Evolutionary conservation across 2,888 invertebrate genomes (phyloP).

Genomic region (Thumatha senex): DNA sequence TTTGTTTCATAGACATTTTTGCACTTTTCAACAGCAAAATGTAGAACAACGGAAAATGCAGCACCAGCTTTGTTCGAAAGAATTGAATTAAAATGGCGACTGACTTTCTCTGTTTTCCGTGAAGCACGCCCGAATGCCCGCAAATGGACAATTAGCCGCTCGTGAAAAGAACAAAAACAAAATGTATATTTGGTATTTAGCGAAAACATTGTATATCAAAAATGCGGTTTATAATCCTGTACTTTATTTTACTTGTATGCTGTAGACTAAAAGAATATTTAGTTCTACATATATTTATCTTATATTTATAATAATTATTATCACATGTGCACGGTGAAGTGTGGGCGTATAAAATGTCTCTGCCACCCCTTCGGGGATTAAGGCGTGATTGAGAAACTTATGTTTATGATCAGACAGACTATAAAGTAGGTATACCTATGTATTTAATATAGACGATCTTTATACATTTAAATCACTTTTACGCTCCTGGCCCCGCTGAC

Average conservation of each 20-base stretch:
- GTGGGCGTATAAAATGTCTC: no score
- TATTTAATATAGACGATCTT: no score
- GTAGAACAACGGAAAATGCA: constrained; percentile 63
- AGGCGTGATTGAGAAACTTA: no score
- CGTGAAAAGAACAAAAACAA: constrained; percentile 34
- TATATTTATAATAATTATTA: no score
- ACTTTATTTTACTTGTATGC: not conserved
- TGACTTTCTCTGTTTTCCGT: constrained; percentile 71
- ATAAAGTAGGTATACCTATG: not conserved
- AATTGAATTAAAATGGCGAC: constrained; percentile 79
- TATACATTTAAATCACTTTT: no score
- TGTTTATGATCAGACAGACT: no score
- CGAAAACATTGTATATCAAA: constrained; percentile 52
- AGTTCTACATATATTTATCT: no score
- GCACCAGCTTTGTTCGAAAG: constrained; percentile 70
- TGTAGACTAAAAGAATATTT: not conserved
- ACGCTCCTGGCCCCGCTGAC: no score
- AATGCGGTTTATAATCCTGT: not conserved
- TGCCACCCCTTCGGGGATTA: no score
- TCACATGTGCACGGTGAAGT: no score
- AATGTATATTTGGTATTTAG: constrained; percentile 40
- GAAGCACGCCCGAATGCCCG: constrained; percentile 66
- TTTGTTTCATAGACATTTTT: constrained; percentile 66
- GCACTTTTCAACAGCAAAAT: constrained; percentile 64
- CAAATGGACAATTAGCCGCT: constrained; percentile 78